Percentiles rank a stretch among this genome's conserved stretches.
These are phyloP conservation scores for Odontophorus gujanensis DNA, from an alignment of 2,113 vertebrate species.

Conservation along the genomic window DNA sequence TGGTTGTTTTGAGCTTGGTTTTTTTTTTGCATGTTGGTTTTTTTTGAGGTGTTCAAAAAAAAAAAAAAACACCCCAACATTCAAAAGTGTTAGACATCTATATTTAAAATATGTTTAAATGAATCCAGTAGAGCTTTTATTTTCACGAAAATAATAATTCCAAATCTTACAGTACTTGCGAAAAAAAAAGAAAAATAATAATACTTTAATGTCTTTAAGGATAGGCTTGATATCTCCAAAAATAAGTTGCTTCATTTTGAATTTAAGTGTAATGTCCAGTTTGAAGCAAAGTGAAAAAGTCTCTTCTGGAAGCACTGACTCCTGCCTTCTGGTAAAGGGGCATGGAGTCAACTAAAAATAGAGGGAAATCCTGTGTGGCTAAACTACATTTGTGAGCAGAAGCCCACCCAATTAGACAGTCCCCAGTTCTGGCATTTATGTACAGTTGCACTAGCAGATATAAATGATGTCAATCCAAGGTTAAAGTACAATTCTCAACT, in stretches of 20 bases:
- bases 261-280: neutral
- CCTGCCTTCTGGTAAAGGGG: neutral
- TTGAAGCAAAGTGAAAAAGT: neutral
- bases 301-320: neutral
- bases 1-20: fast-evolving
- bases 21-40: neutral
- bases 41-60: too few species aligned
- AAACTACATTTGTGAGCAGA: neutral
- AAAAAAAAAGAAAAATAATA: neutral
- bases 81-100: neutral
- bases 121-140: neutral
- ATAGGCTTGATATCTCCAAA: neutral
- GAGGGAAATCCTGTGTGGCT: neutral
- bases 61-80: too few species aligned
- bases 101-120: neutral
- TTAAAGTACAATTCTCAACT: neutral
- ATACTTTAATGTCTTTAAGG: neutral
- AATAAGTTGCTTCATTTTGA: neutral
- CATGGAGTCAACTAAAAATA: neutral
- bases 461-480: neutral
- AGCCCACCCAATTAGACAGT: neutral
- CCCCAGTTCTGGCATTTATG: neutral
- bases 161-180: neutral
- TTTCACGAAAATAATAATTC: neutral
- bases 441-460: neutral